Evolutionary conservation across 1,140 invertebrate species (phyloP).

Genomic region (Metopolophium dirhodum): DNA sequence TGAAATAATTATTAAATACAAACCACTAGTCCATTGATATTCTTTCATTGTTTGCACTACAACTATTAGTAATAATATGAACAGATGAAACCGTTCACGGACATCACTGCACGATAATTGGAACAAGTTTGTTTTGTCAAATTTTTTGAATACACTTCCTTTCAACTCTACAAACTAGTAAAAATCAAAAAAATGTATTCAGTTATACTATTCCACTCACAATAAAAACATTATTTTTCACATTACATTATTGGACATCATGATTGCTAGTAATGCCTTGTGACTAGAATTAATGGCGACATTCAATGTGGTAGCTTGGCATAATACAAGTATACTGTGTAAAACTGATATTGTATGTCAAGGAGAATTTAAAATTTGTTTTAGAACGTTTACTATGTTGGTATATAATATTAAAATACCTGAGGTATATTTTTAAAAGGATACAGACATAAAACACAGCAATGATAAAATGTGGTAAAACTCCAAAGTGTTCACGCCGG

Average conservation of each 20-base stretch:
- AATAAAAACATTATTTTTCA: not conserved
- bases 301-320: constrained; percentile 95
- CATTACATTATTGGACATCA: constrained; percentile 98
- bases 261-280: constrained; percentile 95
- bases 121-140: constrained; percentile 98
- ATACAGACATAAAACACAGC: constrained; percentile 94
- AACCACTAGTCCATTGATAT: constrained; percentile 89
- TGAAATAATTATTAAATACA: constrained; percentile 63
- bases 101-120: constrained; percentile 96
- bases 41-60: constrained; percentile 99
- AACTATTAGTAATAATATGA: constrained; percentile 90
- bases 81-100: constrained; percentile 92
- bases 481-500: constrained; percentile 83
- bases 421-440: constrained; percentile 68
- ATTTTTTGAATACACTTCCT: constrained; percentile 98
- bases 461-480: constrained; percentile 88
- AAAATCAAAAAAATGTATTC: not conserved
- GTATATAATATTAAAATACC: not conserved
- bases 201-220: not conserved
- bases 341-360: constrained; percentile 71
- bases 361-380: constrained; percentile 63
- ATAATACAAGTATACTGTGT: constrained; percentile 89
- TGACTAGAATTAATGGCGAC: constrained; percentile 99
- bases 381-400: not conserved
- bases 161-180: constrained; percentile 96